Base-by-base conservation (phyloP, 2,888 invertebrate species). In the Drosophila anomalata region DNA sequence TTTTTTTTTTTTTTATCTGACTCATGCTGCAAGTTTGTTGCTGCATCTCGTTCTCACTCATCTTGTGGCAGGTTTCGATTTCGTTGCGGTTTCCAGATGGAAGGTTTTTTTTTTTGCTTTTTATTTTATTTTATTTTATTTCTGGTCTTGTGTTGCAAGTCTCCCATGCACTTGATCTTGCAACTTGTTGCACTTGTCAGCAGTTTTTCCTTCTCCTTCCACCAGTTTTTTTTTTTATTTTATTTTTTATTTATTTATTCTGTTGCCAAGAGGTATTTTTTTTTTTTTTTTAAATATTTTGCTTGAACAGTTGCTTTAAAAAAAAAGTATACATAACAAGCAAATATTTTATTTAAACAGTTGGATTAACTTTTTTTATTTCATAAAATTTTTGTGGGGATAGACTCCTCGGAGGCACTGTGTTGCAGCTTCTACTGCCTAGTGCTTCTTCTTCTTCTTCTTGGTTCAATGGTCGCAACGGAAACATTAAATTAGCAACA, bases 401-500 rank as follows among this genome's bases (percentile, higher is more conserved):
- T 6, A 41, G n/a, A 41, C 41, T 41, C 17, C 14, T 42, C 31
- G 3, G 6, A 50, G 17, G 17, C 41, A 41, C 29, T 17, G 54
- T 42, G 14, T 50, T 11, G 36, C 68, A 52, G 47, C 59, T 22
- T 12, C 50, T 39, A 61, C 66, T 41, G 50, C 59, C 59, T 74
- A 12, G 11, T 58, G 17, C 12, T 8, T 26, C 48, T 33, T 33
- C 24, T 14, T 14, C 14, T 20, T 26, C n/a, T 20, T 29, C 36
- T 67, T 51, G 50, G 67, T 68, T 69, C 50, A 68, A 68, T 56
- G 79, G 67, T 72, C 83, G 69, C 66, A 79, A 36, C 80, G 80
- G 80, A 86, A 80, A 70, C 63, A 52, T 52, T 83, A 79, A 77
- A 86, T 80, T 80, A 73, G 73, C 83, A 12, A 36, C 2, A 9